Percentiles rank a stretch among this genome's conserved stretches.
Evolutionary conservation across 2,888 invertebrate species (phyloP).

Genomic region (Cephus runcator): DNA sequence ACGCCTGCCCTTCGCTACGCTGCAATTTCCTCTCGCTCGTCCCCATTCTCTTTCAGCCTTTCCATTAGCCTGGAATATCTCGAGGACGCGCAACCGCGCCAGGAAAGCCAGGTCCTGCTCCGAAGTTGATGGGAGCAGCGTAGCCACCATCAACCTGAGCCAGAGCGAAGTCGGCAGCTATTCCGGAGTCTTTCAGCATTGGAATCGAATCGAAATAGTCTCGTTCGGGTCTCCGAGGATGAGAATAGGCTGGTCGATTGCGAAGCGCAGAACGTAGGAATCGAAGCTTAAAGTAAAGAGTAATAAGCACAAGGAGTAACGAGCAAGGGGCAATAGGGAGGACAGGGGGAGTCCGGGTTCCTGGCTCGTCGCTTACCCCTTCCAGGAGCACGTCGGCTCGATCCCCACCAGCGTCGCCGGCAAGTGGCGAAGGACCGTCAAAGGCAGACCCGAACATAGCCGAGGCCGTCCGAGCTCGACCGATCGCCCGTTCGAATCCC

Average conservation of each 20-base stretch:
- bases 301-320: not conserved
- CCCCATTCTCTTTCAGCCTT: not conserved
- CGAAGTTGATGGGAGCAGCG: not conserved
- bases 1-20: not conserved
- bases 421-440: constrained; percentile 45
- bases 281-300: not conserved
- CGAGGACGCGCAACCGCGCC: no score
- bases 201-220: not conserved
- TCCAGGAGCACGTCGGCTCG: not conserved
- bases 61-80: no score
- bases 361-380: not conserved
- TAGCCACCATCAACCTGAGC: not conserved
- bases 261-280: not conserved
- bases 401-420: constrained; percentile 16
- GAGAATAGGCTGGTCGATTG: not conserved
- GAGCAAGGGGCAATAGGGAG: not conserved
- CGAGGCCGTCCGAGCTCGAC: constrained; percentile 53
- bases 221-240: not conserved
- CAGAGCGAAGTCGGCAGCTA: not conserved
- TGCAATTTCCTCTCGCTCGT: not conserved
- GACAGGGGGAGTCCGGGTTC: not conserved
- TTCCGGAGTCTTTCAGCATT: not conserved
- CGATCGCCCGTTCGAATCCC: constrained; percentile 63
- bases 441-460: constrained; percentile 43
- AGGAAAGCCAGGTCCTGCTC: not conserved